Evolutionary conservation across 2,113 vertebrate genomes (phyloP), one percentile per base, ranked within the genome.

Genomic region (Triplophysa tibetana): DNA sequence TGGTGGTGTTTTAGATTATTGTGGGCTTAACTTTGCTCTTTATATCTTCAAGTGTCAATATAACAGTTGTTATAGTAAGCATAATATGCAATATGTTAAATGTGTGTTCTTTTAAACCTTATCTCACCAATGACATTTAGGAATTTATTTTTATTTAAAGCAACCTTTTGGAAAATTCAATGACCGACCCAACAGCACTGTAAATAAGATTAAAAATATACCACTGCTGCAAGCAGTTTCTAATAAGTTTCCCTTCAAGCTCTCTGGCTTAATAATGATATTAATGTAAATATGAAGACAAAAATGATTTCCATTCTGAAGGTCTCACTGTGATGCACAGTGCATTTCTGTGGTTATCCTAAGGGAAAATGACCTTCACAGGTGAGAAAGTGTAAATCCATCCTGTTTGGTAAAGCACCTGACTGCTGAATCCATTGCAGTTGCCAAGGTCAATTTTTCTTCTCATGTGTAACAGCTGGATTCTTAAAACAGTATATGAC

Each of bases 401-500:
- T 54, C 26, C 12, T 54, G 29, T 33, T 29, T 19, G 33, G 17
- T 33, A 33, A 67, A 16, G 26, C 43, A 48, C 2, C 24, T 70
- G 29, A 58, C 29, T 38, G 21, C 52, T 58, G 52, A 58, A 41
- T 73, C n/a, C 21, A 62, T 74, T 74, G 8, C 54, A 45, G 60
- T 62, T 21, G 24, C 23, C 33, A 61, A 45, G 13, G 9, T 61
- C 3, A 24, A 43, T 45, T 61, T 29, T 61, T 45, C 70, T 58
- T 19, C 29, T 56, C 50, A 33, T 56, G 69, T 50, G 12, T 50
- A 50, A 72, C 19, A 3, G 52, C 38, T 74, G 70, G 13, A 7
- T 11, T 10, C 70, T 74, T 74, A n/a, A 74, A 61, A 45, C 14
- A 60, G 26, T 60, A 62, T 74, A 62, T 61, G 33, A 38, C 33